Conservation (phyloP, 2,113 vertebrate species). For the Probosciger aterrimus region DNA sequence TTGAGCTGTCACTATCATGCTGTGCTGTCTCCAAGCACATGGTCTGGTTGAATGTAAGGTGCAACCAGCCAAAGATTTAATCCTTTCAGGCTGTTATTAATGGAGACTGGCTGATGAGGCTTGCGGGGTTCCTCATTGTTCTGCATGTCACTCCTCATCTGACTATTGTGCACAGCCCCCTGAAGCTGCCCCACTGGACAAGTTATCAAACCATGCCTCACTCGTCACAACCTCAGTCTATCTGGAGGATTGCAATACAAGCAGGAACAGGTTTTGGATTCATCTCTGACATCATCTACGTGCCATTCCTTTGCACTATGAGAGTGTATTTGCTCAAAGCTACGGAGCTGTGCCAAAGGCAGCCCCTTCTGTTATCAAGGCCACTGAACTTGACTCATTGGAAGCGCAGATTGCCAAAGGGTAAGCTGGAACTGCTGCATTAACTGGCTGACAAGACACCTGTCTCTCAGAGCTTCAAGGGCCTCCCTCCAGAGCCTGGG, state of each 20-base stretch:
- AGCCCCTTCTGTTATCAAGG: not conserved
- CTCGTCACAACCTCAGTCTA: not conserved
- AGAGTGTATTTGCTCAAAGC: not conserved
- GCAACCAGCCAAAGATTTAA: conserved; percentile 53
- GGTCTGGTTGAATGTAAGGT: conserved; percentile 39
- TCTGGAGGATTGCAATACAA: not conserved
- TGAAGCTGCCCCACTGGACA: conserved; percentile 34
- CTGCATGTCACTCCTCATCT: conserved; percentile 51
- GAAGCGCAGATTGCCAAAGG: not conserved
- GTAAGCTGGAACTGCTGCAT: not conserved
- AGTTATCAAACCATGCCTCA: conserved; percentile 24
- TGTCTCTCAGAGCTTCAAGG: not conserved
- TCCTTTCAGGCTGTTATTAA: conserved; percentile 55
- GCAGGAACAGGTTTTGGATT: conserved; percentile 32
- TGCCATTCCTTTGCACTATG: not conserved
- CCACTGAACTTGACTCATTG: not conserved
- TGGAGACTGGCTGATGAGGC: conserved; percentile 51
- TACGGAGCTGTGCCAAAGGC: not conserved
- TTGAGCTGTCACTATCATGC: conserved; percentile 47
- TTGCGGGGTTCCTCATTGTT: conserved; percentile 48
- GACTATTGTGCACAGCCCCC: not conserved
- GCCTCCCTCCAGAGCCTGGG: not conserved
- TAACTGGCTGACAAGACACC: not conserved
- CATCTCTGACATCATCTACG: conserved; percentile 29
- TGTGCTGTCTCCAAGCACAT: conserved; percentile 56